A percentile compares a stretch with the other conserved stretches of the same genome.
phyloP scores from a whole-genome alignment of 2,888 invertebrate species.

The Drosophila robusta region DNA sequence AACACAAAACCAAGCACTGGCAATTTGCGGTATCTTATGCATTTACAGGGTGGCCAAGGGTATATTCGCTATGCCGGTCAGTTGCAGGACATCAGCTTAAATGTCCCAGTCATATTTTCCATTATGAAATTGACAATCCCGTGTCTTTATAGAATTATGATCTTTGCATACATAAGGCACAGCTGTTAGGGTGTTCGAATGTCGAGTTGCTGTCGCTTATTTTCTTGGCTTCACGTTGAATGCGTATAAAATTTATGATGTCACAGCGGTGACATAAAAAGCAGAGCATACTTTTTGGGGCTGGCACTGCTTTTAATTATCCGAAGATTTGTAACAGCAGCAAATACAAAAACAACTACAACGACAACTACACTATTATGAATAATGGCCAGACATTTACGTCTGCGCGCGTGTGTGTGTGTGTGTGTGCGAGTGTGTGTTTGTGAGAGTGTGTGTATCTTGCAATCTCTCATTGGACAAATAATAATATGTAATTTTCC shows the following conservation, averaged over 20 bases:
- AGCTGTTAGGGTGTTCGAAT: not conserved
- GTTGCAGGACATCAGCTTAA: not conserved
- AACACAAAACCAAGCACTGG: conserved; percentile 42
- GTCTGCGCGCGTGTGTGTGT: not conserved
- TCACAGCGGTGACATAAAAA: conserved; percentile 30
- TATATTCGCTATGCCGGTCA: not conserved
- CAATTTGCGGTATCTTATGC: conserved; percentile 31
- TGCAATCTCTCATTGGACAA: conserved; percentile 63
- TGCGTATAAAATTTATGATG: conserved; percentile 57
- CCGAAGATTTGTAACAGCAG: conserved; percentile 41
- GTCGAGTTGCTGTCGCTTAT: not conserved
- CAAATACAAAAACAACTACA: conserved; percentile 22
- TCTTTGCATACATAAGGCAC: not conserved
- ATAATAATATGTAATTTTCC: conserved; percentile 83
- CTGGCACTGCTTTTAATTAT: conserved; percentile 61
- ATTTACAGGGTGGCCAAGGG: conserved; percentile 1
- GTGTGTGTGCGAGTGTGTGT: conserved; percentile 3
- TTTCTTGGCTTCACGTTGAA: conserved; percentile 2
- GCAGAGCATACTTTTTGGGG: conserved; percentile 60
- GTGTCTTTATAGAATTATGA: too few species aligned
- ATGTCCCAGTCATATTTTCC: too few species aligned
- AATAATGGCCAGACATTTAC: conserved; percentile 53
- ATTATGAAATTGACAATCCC: too few species aligned
- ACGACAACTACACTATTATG: conserved; percentile 50
- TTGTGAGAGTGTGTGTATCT: conserved; percentile 11